Evolutionary conservation across 2,888 invertebrate species (phyloP).

Genomic region (Xanthia icteritia): DNA sequence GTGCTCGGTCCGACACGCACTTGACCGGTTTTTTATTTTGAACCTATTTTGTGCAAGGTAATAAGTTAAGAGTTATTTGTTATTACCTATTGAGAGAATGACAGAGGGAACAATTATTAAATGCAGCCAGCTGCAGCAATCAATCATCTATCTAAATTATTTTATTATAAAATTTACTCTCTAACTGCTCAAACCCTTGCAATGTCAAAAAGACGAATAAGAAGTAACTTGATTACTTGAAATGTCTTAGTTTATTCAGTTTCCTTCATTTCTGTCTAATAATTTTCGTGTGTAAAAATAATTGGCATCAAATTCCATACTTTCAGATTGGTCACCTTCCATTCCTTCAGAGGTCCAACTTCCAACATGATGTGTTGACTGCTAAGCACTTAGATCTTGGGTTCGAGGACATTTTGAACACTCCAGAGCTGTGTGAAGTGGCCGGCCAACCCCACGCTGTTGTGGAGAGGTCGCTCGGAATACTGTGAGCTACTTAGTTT

Average conservation of each 20-base stretch:
- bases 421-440: conserved; percentile 93
- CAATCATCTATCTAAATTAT: neutral
- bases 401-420: conserved; percentile 94
- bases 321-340: conserved; percentile 91
- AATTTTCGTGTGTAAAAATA: neutral
- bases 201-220: neutral
- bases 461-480: conserved; percentile 93
- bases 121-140: neutral
- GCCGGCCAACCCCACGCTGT: conserved; percentile 96
- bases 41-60: no score
- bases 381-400: conserved; percentile 94
- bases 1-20: no score
- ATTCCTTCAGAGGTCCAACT: conserved; percentile 93
- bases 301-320: neutral
- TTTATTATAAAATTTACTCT: neutral
- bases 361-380: conserved; percentile 93
- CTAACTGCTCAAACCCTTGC: neutral
- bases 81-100: neutral
- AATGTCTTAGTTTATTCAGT: neutral
- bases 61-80: no score
- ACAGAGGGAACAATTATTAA: neutral
- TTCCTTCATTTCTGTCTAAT: neutral
- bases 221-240: neutral
- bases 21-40: no score
- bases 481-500: conserved; percentile 82